A percentile compares a stretch with the other conserved stretches of the same genome.
These are phyloP conservation scores for Gonocerus acuteangulatus DNA, from an alignment of 2,888 invertebrate genomes.

Conservation along the genomic window DNA sequence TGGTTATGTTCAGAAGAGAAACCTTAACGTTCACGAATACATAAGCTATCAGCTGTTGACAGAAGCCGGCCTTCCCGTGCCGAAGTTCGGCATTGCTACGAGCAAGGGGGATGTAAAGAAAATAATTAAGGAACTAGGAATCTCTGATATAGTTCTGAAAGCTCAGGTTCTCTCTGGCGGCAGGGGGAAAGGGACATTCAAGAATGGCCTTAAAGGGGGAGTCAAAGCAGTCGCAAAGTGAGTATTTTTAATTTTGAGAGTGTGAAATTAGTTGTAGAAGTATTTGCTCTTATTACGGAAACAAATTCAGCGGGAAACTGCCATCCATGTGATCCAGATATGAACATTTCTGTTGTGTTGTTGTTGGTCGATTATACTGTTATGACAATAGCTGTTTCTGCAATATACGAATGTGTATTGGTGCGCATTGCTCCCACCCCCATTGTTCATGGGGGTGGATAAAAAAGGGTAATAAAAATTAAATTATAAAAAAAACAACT, in stretches of 20 bases:
- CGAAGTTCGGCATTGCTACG: conserved; percentile 82
- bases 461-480: too few species aligned
- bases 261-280: neutral
- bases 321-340: too few species aligned
- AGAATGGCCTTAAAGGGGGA: conserved; percentile 88
- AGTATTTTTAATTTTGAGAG: conserved; percentile 1
- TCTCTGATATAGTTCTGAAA: conserved; percentile 76
- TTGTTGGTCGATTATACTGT: too few species aligned
- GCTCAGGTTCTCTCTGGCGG: conserved; percentile 91
- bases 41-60: conserved; percentile 81
- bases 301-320: too few species aligned
- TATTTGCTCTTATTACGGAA: too few species aligned
- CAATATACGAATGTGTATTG: too few species aligned
- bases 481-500: too few species aligned
- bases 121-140: conserved; percentile 66
- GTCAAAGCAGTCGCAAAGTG: conserved; percentile 47
- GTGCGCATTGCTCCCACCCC: too few species aligned
- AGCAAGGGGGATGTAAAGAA: conserved; percentile 71
- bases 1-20: conserved; percentile 55
- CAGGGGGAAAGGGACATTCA: conserved; percentile 84
- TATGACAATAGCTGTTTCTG: too few species aligned
- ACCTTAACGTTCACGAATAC: conserved; percentile 91
- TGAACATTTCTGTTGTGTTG: too few species aligned
- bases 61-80: conserved; percentile 80
- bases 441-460: too few species aligned